Conservation (phyloP, 2,797 vertebrate genomes). For the Xiphophorus birchmanni region DNA sequence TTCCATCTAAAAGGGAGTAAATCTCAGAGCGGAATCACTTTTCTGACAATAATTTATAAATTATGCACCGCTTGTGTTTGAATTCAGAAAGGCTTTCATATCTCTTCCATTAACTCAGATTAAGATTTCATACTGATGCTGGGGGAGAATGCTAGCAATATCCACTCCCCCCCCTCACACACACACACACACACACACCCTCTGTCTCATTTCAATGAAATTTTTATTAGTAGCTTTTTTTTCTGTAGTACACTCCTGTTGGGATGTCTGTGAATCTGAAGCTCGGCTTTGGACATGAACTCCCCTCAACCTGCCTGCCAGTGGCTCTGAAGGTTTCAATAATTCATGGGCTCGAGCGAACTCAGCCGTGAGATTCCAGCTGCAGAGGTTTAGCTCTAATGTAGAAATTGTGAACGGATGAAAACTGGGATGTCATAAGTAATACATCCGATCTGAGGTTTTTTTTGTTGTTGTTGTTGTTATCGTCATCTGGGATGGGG, state of each 20-base stretch:
- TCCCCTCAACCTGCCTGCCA: constrained; percentile 99
- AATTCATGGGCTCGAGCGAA: constrained; percentile 99
- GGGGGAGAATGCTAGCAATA: constrained; percentile 99
- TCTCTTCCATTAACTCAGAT: constrained; percentile 99
- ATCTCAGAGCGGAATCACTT: constrained; percentile 98
- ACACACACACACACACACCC: too few species aligned
- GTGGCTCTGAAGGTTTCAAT: constrained; percentile 98
- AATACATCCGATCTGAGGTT: constrained; percentile 92
- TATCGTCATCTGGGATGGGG: constrained; percentile 82
- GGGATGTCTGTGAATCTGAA: constrained; percentile 99
- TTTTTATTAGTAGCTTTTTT: constrained; percentile 99
- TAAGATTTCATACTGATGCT: constrained; percentile 99
- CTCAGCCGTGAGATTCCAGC: constrained; percentile 99
- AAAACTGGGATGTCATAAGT: constrained; percentile 99
- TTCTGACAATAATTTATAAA: constrained; percentile 99
- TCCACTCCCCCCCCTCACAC: constrained; percentile 66
- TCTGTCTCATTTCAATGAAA: constrained; percentile 99
- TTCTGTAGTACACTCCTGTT: constrained; percentile 99
- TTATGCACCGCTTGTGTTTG: constrained; percentile 98
- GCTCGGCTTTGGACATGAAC: constrained; percentile 99
- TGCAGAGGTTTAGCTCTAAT: constrained; percentile 99
- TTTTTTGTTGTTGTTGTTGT: constrained; percentile 74
- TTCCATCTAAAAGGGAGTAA: constrained; percentile 91
- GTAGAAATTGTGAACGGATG: constrained; percentile 99
- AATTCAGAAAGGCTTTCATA: constrained; percentile 99